A percentile compares a stretch with the other conserved stretches of the same genome.
Conservation (phyloP, 2,888 invertebrate genomes). For the Ornithoptera alexandrae region DNA sequence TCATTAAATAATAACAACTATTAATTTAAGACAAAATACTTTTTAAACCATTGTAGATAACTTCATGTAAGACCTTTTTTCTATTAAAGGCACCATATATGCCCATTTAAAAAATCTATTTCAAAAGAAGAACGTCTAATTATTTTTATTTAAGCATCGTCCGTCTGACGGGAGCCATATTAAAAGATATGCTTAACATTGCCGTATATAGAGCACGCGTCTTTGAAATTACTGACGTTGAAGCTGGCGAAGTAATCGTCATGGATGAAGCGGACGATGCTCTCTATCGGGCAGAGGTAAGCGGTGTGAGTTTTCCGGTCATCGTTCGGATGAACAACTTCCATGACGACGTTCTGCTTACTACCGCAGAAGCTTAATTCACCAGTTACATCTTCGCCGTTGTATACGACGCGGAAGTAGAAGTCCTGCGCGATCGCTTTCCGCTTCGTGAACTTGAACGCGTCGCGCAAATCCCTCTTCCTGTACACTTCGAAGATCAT, state of each 20-base stretch:
- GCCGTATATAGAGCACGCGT: constrained; percentile 83
- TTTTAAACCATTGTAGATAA: too few species aligned
- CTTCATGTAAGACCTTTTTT: too few species aligned
- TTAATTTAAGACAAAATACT: too few species aligned
- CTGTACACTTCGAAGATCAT: constrained; percentile 93
- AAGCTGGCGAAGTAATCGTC: constrained; percentile 91
- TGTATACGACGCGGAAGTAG: constrained; percentile 90
- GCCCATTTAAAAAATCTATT: too few species aligned
- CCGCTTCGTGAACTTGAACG: constrained; percentile 76
- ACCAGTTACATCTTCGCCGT: constrained; percentile 92
- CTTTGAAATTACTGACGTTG: constrained; percentile 93
- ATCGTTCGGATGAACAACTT: constrained; percentile 61
- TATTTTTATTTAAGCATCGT: too few species aligned
- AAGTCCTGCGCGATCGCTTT: constrained; percentile 83
- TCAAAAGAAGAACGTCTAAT: too few species aligned
- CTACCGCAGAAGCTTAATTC: constrained; percentile 89
- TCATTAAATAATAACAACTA: too few species aligned
- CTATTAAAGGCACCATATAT: too few species aligned
- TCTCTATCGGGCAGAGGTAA: constrained; percentile 90
- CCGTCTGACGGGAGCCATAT: background rate
- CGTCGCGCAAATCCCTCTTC: constrained; percentile 74
- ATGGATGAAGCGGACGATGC: constrained; percentile 91
- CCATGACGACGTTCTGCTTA: constrained; percentile 74
- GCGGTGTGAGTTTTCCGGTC: constrained; percentile 61
- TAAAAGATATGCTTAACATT: constrained; percentile 49